Percentiles rank a stretch among this genome's conserved stretches.
Evolutionary conservation across 2,797 vertebrate species (phyloP).

Genomic region (Myotis planiceps): DNA sequence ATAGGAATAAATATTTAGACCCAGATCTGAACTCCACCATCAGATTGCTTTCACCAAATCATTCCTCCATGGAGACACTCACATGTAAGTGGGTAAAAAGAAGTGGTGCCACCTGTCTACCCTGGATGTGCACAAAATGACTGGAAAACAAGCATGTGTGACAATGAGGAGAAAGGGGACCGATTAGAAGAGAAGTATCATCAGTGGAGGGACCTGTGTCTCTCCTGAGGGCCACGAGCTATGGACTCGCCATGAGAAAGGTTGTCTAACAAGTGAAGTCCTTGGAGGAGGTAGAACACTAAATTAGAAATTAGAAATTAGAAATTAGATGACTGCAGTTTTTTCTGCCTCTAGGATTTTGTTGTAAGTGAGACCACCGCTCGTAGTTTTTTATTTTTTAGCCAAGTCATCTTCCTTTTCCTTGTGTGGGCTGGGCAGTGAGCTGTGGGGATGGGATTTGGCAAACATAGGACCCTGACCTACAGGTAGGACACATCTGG

Average conservation of each 20-base stretch:
- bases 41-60: background rate
- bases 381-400: background rate
- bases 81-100: background rate
- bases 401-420: background rate
- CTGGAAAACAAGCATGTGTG: background rate
- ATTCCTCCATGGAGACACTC: background rate
- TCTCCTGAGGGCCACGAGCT: background rate
- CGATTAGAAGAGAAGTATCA: background rate
- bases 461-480: background rate
- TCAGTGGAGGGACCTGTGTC: background rate
- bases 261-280: background rate
- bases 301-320: background rate
- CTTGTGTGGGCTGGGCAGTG: background rate
- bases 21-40: background rate
- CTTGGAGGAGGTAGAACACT: background rate
- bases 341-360: background rate
- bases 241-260: background rate
- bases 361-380: background rate
- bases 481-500: background rate
- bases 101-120: background rate
- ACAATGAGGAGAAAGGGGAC: background rate
- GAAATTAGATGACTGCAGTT: background rate
- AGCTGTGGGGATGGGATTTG: background rate
- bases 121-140: background rate
- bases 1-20: background rate